Evolutionary conservation across 1,140 invertebrate species (phyloP).

Genomic region (Euura saliciscinereae): DNA sequence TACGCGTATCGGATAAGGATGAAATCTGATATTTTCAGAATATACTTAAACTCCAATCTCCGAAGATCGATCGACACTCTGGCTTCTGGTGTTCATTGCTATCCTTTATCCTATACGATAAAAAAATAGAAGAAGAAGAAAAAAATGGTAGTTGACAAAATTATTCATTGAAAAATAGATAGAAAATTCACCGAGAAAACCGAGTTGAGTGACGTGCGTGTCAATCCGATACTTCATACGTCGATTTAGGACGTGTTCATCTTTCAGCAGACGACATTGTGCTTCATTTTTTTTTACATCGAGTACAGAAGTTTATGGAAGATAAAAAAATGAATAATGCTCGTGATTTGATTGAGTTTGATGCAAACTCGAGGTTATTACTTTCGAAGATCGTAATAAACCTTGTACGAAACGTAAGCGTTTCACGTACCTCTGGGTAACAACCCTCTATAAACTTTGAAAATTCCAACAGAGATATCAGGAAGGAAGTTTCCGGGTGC

Average conservation of each 20-base stretch:
- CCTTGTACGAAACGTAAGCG: background rate
- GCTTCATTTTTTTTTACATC: background rate
- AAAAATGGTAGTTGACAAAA: background rate
- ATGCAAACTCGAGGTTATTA: background rate
- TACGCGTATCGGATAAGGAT: too few species aligned
- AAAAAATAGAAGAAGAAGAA: background rate
- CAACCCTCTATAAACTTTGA: background rate
- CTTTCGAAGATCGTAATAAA: background rate
- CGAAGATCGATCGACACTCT: too few species aligned
- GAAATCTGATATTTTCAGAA: too few species aligned
- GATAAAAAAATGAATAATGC: too few species aligned
- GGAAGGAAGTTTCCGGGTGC: conserved; percentile 16
- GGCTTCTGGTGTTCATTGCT: too few species aligned
- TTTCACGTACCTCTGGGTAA: background rate
- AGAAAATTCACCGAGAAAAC: background rate
- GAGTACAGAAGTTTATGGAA: too few species aligned
- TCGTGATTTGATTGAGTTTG: too few species aligned
- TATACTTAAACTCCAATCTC: too few species aligned
- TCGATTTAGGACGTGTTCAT: background rate
- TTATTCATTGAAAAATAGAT: conserved; percentile 6
- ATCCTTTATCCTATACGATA: too few species aligned
- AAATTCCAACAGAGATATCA: background rate
- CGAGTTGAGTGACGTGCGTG: background rate
- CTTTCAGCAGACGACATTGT: background rate
- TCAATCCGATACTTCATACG: background rate